A percentile compares a stretch with the other conserved stretches of the same genome.
These are phyloP conservation scores for Pachycephus smyrnensis DNA, from an alignment of 2,888 invertebrate genomes.

Conservation along the genomic window DNA sequence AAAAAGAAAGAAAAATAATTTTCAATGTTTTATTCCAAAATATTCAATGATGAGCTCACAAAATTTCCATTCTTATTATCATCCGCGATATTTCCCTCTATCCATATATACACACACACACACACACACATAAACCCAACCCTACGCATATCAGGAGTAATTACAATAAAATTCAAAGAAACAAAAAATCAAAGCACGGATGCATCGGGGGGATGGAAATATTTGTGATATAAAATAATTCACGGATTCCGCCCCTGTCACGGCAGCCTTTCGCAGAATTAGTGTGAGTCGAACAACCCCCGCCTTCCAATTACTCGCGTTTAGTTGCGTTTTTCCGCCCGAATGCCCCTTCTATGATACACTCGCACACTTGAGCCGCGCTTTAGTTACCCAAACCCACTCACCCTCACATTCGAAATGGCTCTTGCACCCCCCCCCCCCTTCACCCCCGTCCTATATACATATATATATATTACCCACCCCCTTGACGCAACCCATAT, in stretches of 20 bases:
- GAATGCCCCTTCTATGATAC: conserved; percentile 64
- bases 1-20: background rate
- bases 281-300: conserved; percentile 47
- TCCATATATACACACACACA: too few relatives aligned
- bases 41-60: background rate
- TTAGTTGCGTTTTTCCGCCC: conserved; percentile 66
- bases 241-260: conserved; percentile 21
- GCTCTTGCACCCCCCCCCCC: background rate
- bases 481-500: background rate
- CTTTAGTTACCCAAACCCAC: conserved; percentile 63
- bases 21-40: background rate
- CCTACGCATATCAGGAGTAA: background rate
- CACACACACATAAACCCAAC: background rate
- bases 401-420: conserved; percentile 40
- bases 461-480: conserved; percentile 14
- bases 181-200: background rate
- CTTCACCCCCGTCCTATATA: conserved; percentile 20
- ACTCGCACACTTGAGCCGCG: conserved; percentile 59
- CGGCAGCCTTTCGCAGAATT: conserved; percentile 27
- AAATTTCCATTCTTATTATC: background rate
- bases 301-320: conserved; percentile 65
- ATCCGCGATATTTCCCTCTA: background rate
- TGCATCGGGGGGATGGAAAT: background rate
- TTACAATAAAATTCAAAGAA: background rate
- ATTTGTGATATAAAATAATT: conserved; percentile 8